Evolutionary conservation across 2,113 vertebrate species (phyloP), one percentile per base, ranked within the genome.

Genomic region (Chaetodon trifascialis): DNA sequence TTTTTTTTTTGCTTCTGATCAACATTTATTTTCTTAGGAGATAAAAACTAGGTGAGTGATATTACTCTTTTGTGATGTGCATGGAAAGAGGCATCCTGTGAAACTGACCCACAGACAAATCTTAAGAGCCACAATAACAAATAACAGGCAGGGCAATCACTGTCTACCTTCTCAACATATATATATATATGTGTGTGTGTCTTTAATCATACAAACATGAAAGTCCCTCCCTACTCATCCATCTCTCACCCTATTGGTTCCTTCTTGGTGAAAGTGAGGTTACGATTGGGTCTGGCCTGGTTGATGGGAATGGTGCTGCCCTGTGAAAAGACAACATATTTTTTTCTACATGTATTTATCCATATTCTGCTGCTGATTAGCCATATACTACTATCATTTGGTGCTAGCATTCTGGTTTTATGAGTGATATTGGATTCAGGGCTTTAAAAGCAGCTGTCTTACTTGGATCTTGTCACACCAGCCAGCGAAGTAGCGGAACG

Each of bases 401-500:
- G 2, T 11, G 17, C 25, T 52, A 14, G 36, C 8, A 1, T 58
- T 38, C 7, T 23, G 1, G 12, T 59, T 6, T 66, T 60, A 73
- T 25, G 15, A 14, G 16, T 11, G 8, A 34, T 44, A 4, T 30
- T 30, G 30, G 30, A 30, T 30, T 30, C 30, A 30, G 30, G 30
- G 3, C 30, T 40, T 40, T 40, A 40, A 40, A 40, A 40, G 5
- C 0, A 1, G 10, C 1, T 30, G 1, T 54, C 87, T 76, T 58
- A 96, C 96, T 88, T 96, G 95, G 60, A 96, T 96, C 88, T 96
- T 96, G 87, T 96, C 96, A 72, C 96, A 96, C 96, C 96, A 96
- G 68, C 96, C 96, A 1, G 95, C 95, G 23, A 96, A 96, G 76
- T 96, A 96, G 73, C 95, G 92, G 83, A 96, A 96, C 7, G 96